A percentile compares a stretch with the other conserved stretches of the same genome.
Evolutionary conservation across 2,797 vertebrate species (phyloP).

Genomic region (Sebastes steindachneri): DNA sequence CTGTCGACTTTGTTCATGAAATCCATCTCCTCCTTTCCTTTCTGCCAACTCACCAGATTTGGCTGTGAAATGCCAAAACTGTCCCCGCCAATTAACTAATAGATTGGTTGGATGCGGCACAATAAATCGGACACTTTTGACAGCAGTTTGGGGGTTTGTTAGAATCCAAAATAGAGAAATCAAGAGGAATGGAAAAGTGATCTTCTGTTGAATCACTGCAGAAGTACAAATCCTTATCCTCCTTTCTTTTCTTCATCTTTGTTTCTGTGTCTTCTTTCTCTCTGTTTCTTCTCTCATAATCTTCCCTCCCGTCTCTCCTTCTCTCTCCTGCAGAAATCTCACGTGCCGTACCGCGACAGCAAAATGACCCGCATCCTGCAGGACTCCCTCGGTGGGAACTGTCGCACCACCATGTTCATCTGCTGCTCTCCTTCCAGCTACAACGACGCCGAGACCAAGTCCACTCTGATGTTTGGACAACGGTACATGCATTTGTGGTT

Average conservation of each 20-base stretch:
- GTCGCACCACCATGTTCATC: conserved; percentile 97
- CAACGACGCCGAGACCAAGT: conserved; percentile 95
- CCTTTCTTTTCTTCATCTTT: neutral
- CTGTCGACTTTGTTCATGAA: neutral
- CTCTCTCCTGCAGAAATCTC: conserved; percentile 87
- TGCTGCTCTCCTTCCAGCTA: conserved; percentile 96
- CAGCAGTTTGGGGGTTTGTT: neutral
- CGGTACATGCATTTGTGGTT: conserved; percentile 77
- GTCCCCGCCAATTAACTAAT: conserved; percentile 10
- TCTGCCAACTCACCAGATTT: conserved; percentile 30
- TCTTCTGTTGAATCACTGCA: neutral
- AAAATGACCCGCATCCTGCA: conserved; percentile 98
- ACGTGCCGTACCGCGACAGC: conserved; percentile 95
- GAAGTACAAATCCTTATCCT: neutral
- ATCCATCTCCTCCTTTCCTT: neutral
- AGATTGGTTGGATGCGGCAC: conserved; percentile 10
- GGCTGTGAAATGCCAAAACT: conserved; percentile 10
- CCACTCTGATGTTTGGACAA: conserved; percentile 96
- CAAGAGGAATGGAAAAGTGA: neutral
- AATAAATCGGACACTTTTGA: neutral
- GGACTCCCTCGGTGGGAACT: conserved; percentile 96
- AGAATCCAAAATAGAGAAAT: neutral
- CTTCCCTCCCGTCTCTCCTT: neutral
- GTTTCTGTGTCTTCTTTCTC: neutral
- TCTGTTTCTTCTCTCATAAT: neutral